Conservation (phyloP, 2,797 vertebrate species). For the Pseudopleuronectes americanus region DNA sequence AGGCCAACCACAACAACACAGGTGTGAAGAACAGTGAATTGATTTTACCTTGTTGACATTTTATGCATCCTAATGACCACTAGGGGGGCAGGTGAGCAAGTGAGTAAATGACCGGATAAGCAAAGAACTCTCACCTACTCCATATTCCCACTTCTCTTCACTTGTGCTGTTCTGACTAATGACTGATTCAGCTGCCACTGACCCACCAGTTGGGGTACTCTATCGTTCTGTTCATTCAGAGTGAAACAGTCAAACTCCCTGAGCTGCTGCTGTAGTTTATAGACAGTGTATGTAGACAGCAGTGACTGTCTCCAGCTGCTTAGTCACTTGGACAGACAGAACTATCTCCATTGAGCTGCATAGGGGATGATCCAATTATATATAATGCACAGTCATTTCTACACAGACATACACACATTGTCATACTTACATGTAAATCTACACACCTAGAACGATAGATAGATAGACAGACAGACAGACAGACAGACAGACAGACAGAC, state of each 20-base stretch:
- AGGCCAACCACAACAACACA: too few species aligned
- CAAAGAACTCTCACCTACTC: background rate
- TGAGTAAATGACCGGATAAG: background rate
- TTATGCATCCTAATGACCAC: slow-evolving; percentile 17
- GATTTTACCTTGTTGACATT: background rate
- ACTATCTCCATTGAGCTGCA: slow-evolving; percentile 68
- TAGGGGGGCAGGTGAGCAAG: slow-evolving; percentile 16
- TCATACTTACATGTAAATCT: too few species aligned
- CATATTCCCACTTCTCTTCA: background rate
- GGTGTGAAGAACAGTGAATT: too few species aligned
- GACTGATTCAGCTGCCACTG: background rate
- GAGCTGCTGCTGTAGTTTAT: background rate
- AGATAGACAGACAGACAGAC: background rate
- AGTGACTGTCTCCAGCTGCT: slow-evolving; percentile 26
- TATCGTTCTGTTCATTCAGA: background rate
- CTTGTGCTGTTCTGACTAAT: background rate
- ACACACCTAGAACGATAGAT: too few species aligned
- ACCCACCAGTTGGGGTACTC: background rate
- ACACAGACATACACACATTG: slow-evolving; percentile 2
- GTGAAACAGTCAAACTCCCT: background rate
- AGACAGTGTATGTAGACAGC: slow-evolving; percentile 1
- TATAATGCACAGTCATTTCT: slow-evolving; percentile 65
- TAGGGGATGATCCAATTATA: slow-evolving; percentile 73
- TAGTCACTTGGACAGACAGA: slow-evolving; percentile 59
- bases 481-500: background rate